Conservation (phyloP, 2,888 invertebrate genomes). For the Dorcus hopei region DNA sequence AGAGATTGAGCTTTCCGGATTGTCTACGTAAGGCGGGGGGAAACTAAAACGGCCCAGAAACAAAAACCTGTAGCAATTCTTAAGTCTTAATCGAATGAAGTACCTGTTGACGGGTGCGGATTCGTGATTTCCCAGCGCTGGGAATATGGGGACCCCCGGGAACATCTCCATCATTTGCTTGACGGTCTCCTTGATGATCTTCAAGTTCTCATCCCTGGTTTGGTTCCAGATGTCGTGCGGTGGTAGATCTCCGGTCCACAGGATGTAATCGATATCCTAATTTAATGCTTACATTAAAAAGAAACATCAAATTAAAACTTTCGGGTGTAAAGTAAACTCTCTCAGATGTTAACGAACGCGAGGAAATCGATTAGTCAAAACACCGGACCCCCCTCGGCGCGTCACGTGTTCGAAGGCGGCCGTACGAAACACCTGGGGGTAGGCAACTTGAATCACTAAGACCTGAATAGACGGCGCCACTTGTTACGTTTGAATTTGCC, state of each 20-base stretch:
- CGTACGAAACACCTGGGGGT: no score
- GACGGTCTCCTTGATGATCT: constrained; percentile 81
- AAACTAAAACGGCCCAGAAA: constrained; percentile 58
- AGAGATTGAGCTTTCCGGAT: constrained; percentile 75
- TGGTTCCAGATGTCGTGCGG: constrained; percentile 96
- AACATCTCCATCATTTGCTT: constrained; percentile 83
- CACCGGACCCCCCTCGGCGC: no score
- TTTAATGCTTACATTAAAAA: background rate
- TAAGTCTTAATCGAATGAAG: background rate
- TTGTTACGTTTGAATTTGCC: no score
- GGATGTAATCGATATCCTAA: constrained; percentile 86
- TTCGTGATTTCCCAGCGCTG: constrained; percentile 95
- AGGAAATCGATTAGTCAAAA: no score
- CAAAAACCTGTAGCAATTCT: background rate
- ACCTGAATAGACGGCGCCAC: no score
- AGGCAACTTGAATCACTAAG: no score
- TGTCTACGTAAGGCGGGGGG: constrained; percentile 80
- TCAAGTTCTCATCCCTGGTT: constrained; percentile 82
- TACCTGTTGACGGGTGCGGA: constrained; percentile 92
- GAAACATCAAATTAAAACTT: constrained; percentile 7
- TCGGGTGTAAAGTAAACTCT: no score
- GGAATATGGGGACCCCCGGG: constrained; percentile 89
- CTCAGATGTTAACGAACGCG: no score
- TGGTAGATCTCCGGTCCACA: constrained; percentile 96
- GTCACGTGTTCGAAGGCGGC: no score